phyloP scores from a whole-genome alignment of 2,888 invertebrate genomes.

The Tetranychus piercei region DNA sequence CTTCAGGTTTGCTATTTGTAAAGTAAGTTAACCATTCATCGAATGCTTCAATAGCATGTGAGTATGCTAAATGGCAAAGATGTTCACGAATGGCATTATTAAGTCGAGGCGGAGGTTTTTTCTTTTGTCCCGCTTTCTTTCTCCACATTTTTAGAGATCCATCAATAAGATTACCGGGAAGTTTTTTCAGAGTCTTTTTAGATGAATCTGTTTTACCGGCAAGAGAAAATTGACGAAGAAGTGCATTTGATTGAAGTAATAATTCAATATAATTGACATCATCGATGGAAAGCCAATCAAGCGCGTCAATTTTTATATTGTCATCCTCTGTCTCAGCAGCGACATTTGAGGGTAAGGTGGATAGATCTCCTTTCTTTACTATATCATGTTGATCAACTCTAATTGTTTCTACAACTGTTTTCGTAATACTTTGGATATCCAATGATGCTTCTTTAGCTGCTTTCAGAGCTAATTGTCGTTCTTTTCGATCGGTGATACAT shows the following conservation, averaged over 20 bases:
- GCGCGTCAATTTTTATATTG: slow-evolving; percentile 49
- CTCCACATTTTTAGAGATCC: slow-evolving; percentile 38
- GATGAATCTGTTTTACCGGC: slow-evolving; percentile 65
- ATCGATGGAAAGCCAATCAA: slow-evolving; percentile 72
- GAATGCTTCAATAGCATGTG: slow-evolving; percentile 67
- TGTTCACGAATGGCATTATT: slow-evolving; percentile 53
- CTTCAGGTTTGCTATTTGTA: slow-evolving; percentile 52
- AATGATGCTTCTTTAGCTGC: slow-evolving; percentile 48
- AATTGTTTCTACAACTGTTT: slow-evolving; percentile 62
- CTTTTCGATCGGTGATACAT: slow-evolving; percentile 32
- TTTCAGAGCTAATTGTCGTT: slow-evolving; percentile 32
- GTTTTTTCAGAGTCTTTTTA: slow-evolving; percentile 51
- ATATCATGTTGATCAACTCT: slow-evolving; percentile 27
- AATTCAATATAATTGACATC: slow-evolving; percentile 55
- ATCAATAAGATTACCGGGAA: slow-evolving; percentile 47
- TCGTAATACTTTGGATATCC: slow-evolving; percentile 64
- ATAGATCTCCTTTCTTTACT: neutral
- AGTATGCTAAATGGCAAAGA: slow-evolving; percentile 65
- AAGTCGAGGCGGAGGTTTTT: slow-evolving; percentile 36
- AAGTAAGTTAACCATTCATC: slow-evolving; percentile 70
- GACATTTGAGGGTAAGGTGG: slow-evolving; percentile 23
- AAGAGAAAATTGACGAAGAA: slow-evolving; percentile 43
- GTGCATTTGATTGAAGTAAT: slow-evolving; percentile 65
- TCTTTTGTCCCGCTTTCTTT: slow-evolving; percentile 32
- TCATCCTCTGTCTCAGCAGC: slow-evolving; percentile 47